Evolutionary conservation across 1,140 invertebrate species (phyloP), one percentile per base, ranked within the genome.

Genomic region (Macrotrachela quadricornifera): DNA sequence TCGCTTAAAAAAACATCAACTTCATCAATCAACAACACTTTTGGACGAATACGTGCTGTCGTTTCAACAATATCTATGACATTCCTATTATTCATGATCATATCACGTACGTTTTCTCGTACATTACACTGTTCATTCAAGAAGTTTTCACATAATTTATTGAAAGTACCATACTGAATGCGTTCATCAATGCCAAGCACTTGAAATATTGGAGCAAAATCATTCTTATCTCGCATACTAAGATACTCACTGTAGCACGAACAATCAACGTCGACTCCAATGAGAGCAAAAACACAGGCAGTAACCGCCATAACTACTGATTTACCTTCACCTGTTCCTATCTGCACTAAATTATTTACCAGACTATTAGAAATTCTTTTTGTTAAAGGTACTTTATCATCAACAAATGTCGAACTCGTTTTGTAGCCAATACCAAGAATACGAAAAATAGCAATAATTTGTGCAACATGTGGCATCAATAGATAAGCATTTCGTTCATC

Each of bases 311-410:
- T 10, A 36, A 14, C 36, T 15, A 49, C 16, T 15, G 47, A 49
- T 37, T 49, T 49, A 10, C 47, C 47, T 40, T 49, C 47, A n/a
- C 47, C 47, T 36, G 47, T 49, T 16, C 47, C 30, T 36, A 49
- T 37, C 36, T 49, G 36, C 8, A 49, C 16, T 6, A 49, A 15
- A 37, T 37, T 36, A 15, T 40, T 40, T 6, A 11, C 18, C 10
- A 49, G 47, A 16, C 13, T 10, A 10, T 42, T 42, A n/a, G n/a
- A n/a, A n/a, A n/a, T n/a, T n/a, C n/a, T n/a, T n/a, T n/a, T n/a
- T n/a, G n/a, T n/a, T n/a, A n/a, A n/a, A n/a, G n/a, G n/a, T n/a
- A n/a, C n/a, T n/a, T n/a, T n/a, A n/a, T n/a, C n/a, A n/a, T n/a
- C n/a, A n/a, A n/a, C n/a, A n/a, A n/a, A n/a, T n/a, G n/a, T n/a